Percentiles rank a stretch among this genome's conserved stretches.
These are phyloP conservation scores for Heliconius himera DNA, from an alignment of 1,140 invertebrate genomes.

Conservation along the genomic window DNA sequence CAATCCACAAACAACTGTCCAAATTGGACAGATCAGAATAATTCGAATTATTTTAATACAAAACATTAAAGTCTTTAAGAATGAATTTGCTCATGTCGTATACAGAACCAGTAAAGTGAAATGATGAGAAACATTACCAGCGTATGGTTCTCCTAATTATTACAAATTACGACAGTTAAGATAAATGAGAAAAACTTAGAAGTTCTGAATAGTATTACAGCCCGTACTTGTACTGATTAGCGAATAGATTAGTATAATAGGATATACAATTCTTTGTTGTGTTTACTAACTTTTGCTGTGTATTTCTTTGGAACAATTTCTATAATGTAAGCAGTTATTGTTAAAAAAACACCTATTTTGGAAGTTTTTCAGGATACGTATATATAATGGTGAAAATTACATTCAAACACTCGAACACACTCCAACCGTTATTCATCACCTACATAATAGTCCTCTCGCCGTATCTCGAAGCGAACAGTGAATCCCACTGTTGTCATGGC, in stretches of 20 bases:
- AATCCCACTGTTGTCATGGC: constrained; percentile 44
- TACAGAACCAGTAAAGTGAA: constrained; percentile 8
- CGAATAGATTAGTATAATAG: constrained; percentile 22
- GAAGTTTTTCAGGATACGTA: background rate
- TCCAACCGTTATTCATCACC: constrained; percentile 38
- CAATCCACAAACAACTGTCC: no score
- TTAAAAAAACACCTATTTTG: no score
- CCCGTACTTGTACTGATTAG: constrained; percentile 23
- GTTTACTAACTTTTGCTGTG: background rate
- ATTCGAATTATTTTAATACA: background rate
- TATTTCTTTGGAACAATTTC: no score
- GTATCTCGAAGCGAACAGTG: constrained; percentile 39
- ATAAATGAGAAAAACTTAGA: constrained; percentile 27
- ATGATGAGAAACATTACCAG: constrained; percentile 16
- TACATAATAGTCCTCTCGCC: constrained; percentile 41
- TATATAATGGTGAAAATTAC: background rate
- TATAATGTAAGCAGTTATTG: no score
- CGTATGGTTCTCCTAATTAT: constrained; percentile 20
- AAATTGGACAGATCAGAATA: no score
- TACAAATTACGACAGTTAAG: constrained; percentile 24
- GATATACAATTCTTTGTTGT: constrained; percentile 13
- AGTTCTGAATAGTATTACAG: constrained; percentile 16
- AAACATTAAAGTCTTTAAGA: background rate
- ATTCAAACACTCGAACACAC: constrained; percentile 5
- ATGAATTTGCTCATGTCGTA: constrained; percentile 11